These are phyloP conservation scores for Drosophila neocordata DNA, from an alignment of 1,140 invertebrate species.

Conservation along the genomic window DNA sequence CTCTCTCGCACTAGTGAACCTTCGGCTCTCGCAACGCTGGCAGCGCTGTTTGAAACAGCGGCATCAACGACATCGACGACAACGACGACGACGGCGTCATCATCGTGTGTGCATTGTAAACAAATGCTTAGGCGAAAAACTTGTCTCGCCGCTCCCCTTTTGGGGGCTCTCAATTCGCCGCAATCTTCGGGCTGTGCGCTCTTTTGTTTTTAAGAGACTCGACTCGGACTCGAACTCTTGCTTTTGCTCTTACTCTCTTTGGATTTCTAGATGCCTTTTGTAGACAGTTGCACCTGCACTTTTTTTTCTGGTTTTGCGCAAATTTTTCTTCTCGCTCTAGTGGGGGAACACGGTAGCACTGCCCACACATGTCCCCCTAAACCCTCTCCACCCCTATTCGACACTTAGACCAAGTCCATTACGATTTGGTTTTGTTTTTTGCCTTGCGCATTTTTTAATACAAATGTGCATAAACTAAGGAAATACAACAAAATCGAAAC, in stretches of 20 bases:
- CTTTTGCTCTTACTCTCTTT: constrained; percentile 50
- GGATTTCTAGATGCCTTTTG: constrained; percentile 22
- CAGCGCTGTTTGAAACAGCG: constrained; percentile 6
- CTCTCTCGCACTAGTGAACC: constrained; percentile 12
- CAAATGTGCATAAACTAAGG: constrained; percentile 66
- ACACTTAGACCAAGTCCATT: constrained; percentile 12
- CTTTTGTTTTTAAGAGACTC: constrained; percentile 60
- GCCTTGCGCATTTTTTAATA: constrained; percentile 62
- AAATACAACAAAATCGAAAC: constrained; percentile 30
- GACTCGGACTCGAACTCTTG: background rate
- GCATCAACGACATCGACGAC: background rate
- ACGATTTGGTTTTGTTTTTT: constrained; percentile 50
- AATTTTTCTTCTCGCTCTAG: constrained; percentile 30
- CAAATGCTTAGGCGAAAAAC: constrained; percentile 59
- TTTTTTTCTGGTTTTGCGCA: constrained; percentile 24
- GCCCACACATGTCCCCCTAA: constrained; percentile 35
- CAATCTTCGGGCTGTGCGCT: constrained; percentile 48
- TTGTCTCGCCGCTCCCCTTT: constrained; percentile 36
- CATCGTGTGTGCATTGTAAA: constrained; percentile 46
- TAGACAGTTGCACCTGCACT: constrained; percentile 63
- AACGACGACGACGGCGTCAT: constrained; percentile 15
- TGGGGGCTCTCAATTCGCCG: constrained; percentile 50
- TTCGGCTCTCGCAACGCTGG: constrained; percentile 28
- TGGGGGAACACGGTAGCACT: constrained; percentile 23
- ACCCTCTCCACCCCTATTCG: background rate